phyloP scores from a whole-genome alignment of 2,113 vertebrate species.

The Thamnaconus septentrionalis region DNA sequence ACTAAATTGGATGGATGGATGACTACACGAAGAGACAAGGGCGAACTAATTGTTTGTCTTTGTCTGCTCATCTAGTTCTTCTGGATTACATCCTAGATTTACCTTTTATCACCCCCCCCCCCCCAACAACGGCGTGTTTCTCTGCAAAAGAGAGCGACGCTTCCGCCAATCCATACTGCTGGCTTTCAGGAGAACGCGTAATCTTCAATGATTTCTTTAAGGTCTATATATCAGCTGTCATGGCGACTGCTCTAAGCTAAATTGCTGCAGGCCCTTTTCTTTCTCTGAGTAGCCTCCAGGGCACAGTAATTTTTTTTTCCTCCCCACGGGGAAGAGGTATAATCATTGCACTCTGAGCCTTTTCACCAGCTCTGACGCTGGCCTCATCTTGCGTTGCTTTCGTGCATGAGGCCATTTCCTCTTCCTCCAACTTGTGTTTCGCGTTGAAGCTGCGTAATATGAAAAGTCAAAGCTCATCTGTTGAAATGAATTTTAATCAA shows the following conservation, averaged over 20 bases:
- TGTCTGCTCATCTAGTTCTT: too few relatives aligned
- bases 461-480: neutral
- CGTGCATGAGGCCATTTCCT: slow-evolving; percentile 16
- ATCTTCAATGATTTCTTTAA: slow-evolving; percentile 32
- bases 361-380: slow-evolving; percentile 3
- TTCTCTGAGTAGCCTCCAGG: slow-evolving; percentile 32
- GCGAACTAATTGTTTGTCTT: too few relatives aligned
- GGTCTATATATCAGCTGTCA: slow-evolving; percentile 42
- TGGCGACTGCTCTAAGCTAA: slow-evolving; percentile 42
- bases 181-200: slow-evolving; percentile 10
- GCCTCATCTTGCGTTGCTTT: neutral
- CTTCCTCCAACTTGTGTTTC: neutral
- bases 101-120: slow-evolving; percentile 18
- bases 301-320: slow-evolving; percentile 26
- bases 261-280: slow-evolving; percentile 42
- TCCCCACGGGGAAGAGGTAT: slow-evolving; percentile 12
- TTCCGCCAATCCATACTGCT: slow-evolving; percentile 2
- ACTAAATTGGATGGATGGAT: too few relatives aligned
- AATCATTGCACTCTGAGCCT: slow-evolving; percentile 39
- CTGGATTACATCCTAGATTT: too few relatives aligned
- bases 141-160: slow-evolving; percentile 3
- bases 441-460: neutral
- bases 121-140: slow-evolving; percentile 3
- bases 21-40: too few relatives aligned
- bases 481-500: neutral